Conservation (phyloP, 2,888 invertebrate species). For the Zygaena filipendulae region DNA sequence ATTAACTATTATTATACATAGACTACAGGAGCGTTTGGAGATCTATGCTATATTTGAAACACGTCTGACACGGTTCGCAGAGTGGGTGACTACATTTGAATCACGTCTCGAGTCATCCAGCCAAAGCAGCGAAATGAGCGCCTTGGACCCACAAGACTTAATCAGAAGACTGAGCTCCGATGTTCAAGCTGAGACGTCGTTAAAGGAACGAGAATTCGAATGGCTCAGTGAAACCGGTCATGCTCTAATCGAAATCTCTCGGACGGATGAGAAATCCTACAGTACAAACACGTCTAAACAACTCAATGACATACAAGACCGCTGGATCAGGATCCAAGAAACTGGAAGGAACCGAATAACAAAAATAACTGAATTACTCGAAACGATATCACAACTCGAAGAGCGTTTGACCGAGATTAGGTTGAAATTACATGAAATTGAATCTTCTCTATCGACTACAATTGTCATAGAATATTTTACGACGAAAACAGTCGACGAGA, state of each 20-base stretch:
- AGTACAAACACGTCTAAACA: conserved; percentile 69
- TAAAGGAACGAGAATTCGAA: conserved; percentile 81
- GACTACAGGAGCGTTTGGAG: conserved; percentile 79
- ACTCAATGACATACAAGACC: conserved; percentile 67
- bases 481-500: conserved; percentile 74
- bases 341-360: conserved; percentile 74
- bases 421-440: conserved; percentile 77
- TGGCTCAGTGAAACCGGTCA: conserved; percentile 79
- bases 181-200: conserved; percentile 77
- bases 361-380: conserved; percentile 77
- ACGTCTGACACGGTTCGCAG: conserved; percentile 71
- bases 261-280: conserved; percentile 68
- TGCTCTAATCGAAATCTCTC: conserved; percentile 72
- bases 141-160: conserved; percentile 78
- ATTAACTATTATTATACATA: conserved; percentile 75
- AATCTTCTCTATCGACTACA: conserved; percentile 74
- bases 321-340: conserved; percentile 75
- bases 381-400: conserved; percentile 77
- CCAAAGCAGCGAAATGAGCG: conserved; percentile 53
- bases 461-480: conserved; percentile 74
- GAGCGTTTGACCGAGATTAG: conserved; percentile 77
- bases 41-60: conserved; percentile 77
- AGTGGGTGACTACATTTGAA: conserved; percentile 79
- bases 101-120: conserved; percentile 70
- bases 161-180: conserved; percentile 79